phyloP scores from a whole-genome alignment of 2,113 vertebrate genomes.

The Grammomys dolichurus region DNA sequence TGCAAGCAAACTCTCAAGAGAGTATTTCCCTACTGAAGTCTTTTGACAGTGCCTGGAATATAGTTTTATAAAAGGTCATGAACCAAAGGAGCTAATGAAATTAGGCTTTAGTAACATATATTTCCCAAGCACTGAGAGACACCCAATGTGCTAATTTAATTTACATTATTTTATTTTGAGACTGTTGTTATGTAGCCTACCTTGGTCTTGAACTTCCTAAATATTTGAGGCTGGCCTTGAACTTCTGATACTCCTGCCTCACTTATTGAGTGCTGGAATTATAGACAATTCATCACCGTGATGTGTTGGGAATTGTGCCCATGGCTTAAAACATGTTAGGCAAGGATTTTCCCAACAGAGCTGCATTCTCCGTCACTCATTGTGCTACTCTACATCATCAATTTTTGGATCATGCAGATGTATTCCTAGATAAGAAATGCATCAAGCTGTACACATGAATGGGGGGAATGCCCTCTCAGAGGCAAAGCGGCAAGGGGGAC shows the following conservation, averaged over 20 bases:
- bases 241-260: neutral
- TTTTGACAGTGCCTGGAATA: neutral
- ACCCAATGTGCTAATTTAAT: neutral
- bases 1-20: neutral
- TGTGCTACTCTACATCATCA: neutral
- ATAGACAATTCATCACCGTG: neutral
- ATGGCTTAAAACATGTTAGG: neutral
- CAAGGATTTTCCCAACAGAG: neutral
- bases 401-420: neutral
- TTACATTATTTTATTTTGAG: neutral
- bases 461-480: too few species aligned
- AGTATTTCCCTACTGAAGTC: neutral
- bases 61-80: neutral
- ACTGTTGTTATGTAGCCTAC: neutral
- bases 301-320: neutral
- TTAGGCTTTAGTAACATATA: neutral
- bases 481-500: too few species aligned
- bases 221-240: neutral
- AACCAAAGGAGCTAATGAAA: neutral
- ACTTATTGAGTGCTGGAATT: neutral
- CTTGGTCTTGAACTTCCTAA: neutral
- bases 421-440: neutral
- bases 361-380: neutral
- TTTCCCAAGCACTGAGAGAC: neutral
- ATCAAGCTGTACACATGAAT: neutral